These are phyloP conservation scores for Talpa occidentalis DNA, from an alignment of 2,113 vertebrate genomes.

Conservation along the genomic window DNA sequence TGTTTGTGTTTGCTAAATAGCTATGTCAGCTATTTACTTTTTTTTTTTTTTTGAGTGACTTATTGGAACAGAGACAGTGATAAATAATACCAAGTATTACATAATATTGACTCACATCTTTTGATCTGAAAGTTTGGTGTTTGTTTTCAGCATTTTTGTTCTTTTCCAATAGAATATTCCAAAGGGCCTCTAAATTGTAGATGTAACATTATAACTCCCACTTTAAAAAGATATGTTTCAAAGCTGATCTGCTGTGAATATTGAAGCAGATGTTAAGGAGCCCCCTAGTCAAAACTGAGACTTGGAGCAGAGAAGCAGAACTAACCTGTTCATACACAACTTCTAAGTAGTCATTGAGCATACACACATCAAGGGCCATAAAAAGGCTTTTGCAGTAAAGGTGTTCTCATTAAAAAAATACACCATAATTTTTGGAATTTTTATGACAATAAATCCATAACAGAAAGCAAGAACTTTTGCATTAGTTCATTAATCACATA, in stretches of 20 bases:
- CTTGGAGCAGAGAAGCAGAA: slow-evolving; percentile 64
- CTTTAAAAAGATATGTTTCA: slow-evolving; percentile 52
- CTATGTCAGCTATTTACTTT: background rate
- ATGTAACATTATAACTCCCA: slow-evolving; percentile 49
- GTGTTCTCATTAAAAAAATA: slow-evolving; percentile 50
- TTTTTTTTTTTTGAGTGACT: background rate
- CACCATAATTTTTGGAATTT: slow-evolving; percentile 71
- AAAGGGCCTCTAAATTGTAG: slow-evolving; percentile 44
- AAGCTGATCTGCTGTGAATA: slow-evolving; percentile 41
- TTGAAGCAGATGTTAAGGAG: slow-evolving; percentile 71
- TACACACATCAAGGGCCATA: slow-evolving; percentile 64
- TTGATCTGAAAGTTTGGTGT: slow-evolving; percentile 23
- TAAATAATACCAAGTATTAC: background rate
- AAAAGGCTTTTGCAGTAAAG: slow-evolving; percentile 72
- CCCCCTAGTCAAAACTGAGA: slow-evolving; percentile 39
- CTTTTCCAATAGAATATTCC: slow-evolving; percentile 27
- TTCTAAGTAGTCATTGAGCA: slow-evolving; percentile 78
- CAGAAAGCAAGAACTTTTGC: slow-evolving; percentile 53
- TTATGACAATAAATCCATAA: slow-evolving; percentile 66
- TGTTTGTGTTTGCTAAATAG: slow-evolving; percentile 49
- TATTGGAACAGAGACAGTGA: background rate
- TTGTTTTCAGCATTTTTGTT: slow-evolving; percentile 43
- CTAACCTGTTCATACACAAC: slow-evolving; percentile 67
- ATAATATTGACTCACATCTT: slow-evolving; percentile 22
- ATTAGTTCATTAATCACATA: slow-evolving; percentile 56